These are phyloP conservation scores for Sussaba pulchella DNA, from an alignment of 2,888 invertebrate genomes.

Conservation along the genomic window DNA sequence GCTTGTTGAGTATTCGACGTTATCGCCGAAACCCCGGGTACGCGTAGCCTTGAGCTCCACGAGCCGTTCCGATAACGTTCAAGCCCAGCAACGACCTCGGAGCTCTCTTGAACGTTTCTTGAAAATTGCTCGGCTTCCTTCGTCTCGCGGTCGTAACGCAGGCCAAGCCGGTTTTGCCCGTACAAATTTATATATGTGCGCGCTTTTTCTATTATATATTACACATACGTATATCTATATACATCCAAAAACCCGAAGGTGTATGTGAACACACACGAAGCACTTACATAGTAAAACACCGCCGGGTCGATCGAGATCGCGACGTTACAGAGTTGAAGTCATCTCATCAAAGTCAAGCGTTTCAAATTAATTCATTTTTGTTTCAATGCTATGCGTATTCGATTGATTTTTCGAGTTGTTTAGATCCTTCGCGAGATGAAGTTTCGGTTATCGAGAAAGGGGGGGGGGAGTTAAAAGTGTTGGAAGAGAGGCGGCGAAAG, in stretches of 20 bases:
- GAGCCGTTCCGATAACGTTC: constrained; percentile 57
- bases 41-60: constrained; percentile 55
- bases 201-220: too few relatives aligned
- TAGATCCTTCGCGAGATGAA: background rate
- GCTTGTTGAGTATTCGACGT: constrained; percentile 28
- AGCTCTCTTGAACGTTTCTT: constrained; percentile 24
- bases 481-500: constrained; percentile 35
- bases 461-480: background rate
- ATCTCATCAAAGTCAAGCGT: too few relatives aligned
- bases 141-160: constrained; percentile 24
- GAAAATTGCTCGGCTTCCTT: constrained; percentile 36
- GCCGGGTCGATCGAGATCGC: constrained; percentile 44
- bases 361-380: too few relatives aligned
- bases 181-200: background rate
- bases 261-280: background rate
- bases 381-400: background rate
- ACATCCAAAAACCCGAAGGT: background rate
- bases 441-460: background rate
- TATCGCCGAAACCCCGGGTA: constrained; percentile 51
- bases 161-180: constrained; percentile 24
- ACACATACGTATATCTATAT: background rate
- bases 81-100: constrained; percentile 41
- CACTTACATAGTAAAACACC: constrained; percentile 6
- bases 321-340: too few relatives aligned
- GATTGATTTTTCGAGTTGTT: background rate